Conservation (phyloP, 2,888 invertebrate species). For the Drosophila quinaria region DNA sequence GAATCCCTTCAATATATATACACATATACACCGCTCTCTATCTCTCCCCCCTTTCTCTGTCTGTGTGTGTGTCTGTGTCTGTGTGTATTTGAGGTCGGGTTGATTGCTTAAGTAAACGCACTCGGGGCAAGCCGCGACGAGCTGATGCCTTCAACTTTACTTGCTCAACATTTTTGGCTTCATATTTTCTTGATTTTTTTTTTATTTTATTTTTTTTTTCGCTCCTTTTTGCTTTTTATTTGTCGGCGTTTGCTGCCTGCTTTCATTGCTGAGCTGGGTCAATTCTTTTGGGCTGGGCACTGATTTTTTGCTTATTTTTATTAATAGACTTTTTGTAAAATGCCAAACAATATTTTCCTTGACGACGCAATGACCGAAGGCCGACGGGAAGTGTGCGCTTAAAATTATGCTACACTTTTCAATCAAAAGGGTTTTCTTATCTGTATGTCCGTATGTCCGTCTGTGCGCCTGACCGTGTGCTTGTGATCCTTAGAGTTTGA, state of each 20-base stretch:
- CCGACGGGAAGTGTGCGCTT: slow-evolving; percentile 62
- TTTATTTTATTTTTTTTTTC: slow-evolving; percentile 21
- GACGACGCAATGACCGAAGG: slow-evolving; percentile 12
- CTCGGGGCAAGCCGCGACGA: slow-evolving; percentile 67
- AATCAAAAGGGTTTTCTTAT: slow-evolving; percentile 57
- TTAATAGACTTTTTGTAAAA: slow-evolving; percentile 76
- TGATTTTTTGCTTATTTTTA: slow-evolving; percentile 76
- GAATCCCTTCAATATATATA: slow-evolving; percentile 59
- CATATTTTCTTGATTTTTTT: slow-evolving; percentile 44
- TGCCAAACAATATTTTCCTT: slow-evolving; percentile 66
- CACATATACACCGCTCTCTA: slow-evolving; percentile 26
- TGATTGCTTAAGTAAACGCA: slow-evolving; percentile 82
- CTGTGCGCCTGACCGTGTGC: slow-evolving; percentile 2
- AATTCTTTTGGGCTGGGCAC: slow-evolving; percentile 64
- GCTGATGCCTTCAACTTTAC: slow-evolving; percentile 72
- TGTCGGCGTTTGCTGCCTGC: slow-evolving; percentile 45
- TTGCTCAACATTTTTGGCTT: slow-evolving; percentile 66
- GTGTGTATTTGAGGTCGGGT: slow-evolving; percentile 76
- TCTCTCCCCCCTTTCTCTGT: slow-evolving; percentile 8
- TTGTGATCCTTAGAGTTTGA: slow-evolving; percentile 19
- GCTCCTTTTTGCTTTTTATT: slow-evolving; percentile 38
- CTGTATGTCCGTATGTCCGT: not conserved
- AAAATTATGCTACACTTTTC: slow-evolving; percentile 74
- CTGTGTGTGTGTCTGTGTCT: slow-evolving; percentile 33
- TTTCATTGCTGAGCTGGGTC: slow-evolving; percentile 61